A percentile compares a stretch with the other conserved stretches of the same genome.
Conservation (phyloP, 2,113 vertebrate species). For the Mormoops blainvillei region DNA sequence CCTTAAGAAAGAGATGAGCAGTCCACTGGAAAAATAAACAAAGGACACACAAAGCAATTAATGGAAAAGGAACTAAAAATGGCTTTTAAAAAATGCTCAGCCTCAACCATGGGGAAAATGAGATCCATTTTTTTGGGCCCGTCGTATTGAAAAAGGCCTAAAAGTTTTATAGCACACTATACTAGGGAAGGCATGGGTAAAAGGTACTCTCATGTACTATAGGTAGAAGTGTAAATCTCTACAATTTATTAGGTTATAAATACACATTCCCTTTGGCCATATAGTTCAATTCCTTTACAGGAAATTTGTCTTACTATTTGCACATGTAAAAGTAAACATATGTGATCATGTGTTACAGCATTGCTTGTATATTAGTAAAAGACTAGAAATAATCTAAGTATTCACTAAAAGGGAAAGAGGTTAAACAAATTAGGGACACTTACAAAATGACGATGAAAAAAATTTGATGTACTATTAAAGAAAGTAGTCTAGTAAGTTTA, state of each 20-base stretch:
- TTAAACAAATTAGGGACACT: neutral
- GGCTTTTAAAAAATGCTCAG: neutral
- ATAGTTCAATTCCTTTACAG: neutral
- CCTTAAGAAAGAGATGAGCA: neutral
- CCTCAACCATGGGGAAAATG: neutral
- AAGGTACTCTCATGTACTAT: neutral
- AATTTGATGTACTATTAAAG: neutral
- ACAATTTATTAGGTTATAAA: neutral
- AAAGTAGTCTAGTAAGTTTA: neutral
- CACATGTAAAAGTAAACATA: neutral
- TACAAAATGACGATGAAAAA: neutral
- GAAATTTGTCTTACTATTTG: neutral
- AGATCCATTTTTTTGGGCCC: neutral
- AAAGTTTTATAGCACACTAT: neutral
- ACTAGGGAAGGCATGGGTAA: neutral
- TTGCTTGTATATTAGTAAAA: neutral
- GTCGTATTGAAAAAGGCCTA: neutral
- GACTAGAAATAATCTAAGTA: neutral
- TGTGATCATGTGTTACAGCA: neutral
- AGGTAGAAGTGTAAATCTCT: neutral
- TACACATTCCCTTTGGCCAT: neutral
- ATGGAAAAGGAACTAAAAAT: slow-evolving; percentile 4
- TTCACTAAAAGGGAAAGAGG: neutral
- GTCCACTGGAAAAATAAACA: neutral
- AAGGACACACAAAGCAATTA: neutral